Base-by-base conservation (phyloP, 2,888 invertebrate species). In the Acleris laterana region DNA sequence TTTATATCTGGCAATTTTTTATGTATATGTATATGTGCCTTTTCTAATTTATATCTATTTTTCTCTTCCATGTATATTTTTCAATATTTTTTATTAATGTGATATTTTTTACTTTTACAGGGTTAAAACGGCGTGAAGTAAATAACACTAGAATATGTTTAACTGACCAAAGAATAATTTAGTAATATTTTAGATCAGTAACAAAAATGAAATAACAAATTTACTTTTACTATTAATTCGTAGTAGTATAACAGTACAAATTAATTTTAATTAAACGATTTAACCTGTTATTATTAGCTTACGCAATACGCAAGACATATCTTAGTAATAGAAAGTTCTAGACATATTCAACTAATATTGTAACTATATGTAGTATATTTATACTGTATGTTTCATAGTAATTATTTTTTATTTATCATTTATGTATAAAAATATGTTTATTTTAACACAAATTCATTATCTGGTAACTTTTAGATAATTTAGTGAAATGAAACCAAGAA, bases 61-160 rank as follows among this genome's bases (percentile, higher is more conserved):
- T 17, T 44, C 16, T 50, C 11, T 49, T 55, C 42, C 9, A 13
- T 44, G 44, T 46, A 46, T 17, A 17, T 17, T 46, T 25, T 9
- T 7, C 13, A 32, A 19, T 17, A 16, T 42, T 38, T 38, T 44
- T 56, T 56, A 62, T 57, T 66, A 62, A 65, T 65, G 20, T 44
- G 22, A 51, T 17, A 19, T 63, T 75, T 63, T 74, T 80, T 79
- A 79, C 74, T 70, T 72, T 85, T 84, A 72, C 85, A 86, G 85
- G 82, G 78, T 85, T 68, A 85, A 76, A 77, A 67, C 78, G 38
- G 64, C 44, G 61, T 44, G 53, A 67, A 67, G 63, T 69, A 49
- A 64, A 44, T 32, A 17, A 60, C 53, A 25, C 19, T 25, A 13
- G 7, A 5, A 13, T 60, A 55, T 53, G 20, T 48, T 44, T 48